Evolutionary conservation across 2,888 invertebrate genomes (phyloP).

Genomic region (Agrotis ipsilon): DNA sequence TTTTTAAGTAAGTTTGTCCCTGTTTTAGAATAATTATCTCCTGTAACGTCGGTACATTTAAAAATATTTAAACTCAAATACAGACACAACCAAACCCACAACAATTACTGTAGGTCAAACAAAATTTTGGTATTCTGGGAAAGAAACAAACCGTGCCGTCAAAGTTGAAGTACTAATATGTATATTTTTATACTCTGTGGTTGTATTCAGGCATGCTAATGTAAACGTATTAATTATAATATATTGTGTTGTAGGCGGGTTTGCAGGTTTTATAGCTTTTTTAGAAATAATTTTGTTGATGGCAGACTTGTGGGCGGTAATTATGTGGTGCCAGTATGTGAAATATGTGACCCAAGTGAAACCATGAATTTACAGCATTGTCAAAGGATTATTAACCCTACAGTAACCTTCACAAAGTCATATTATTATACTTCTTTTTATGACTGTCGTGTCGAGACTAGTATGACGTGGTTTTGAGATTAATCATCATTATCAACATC

Average conservation of each 20-base stretch:
- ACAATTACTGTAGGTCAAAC: too few species aligned
- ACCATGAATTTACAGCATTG: slow-evolving; percentile 1
- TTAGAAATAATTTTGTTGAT: slow-evolving; percentile 35
- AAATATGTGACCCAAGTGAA: slow-evolving; percentile 12
- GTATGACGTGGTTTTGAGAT: too few species aligned
- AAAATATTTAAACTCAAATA: too few species aligned
- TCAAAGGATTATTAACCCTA: not conserved
- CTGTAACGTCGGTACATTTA: too few species aligned
- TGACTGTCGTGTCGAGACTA: too few species aligned
- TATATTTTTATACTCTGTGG: not conserved
- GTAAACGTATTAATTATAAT: slow-evolving; percentile 54
- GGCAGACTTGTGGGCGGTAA: slow-evolving; percentile 26
- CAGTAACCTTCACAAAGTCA: not conserved
- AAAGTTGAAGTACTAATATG: not conserved
- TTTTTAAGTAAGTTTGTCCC: too few species aligned
- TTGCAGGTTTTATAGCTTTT: slow-evolving; percentile 41
- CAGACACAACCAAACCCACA: too few species aligned
- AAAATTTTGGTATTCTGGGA: too few species aligned
- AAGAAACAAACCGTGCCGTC: too few species aligned
- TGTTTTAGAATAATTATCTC: too few species aligned
- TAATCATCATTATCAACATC: too few species aligned
- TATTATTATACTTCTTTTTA: too few species aligned
- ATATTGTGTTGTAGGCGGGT: slow-evolving; percentile 33
- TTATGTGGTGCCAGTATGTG: slow-evolving; percentile 13
- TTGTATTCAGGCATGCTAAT: slow-evolving; percentile 48